Percentiles rank a stretch among this genome's conserved stretches.
phyloP scores from a whole-genome alignment of 2,797 vertebrate species.

The Xenentodon cancila region DNA sequence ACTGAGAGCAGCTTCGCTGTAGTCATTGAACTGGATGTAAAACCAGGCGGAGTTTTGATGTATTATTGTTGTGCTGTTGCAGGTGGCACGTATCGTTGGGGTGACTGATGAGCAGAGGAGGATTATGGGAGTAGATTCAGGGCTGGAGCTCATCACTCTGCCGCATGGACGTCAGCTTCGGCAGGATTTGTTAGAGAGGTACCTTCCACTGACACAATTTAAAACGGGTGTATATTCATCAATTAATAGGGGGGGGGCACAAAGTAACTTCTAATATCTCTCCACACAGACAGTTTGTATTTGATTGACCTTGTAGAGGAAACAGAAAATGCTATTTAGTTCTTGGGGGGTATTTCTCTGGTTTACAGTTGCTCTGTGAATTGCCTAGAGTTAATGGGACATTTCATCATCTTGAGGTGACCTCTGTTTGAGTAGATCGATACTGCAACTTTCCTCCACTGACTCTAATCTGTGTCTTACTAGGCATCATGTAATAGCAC shows the following conservation, averaged over 20 bases:
- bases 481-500: slow-evolving; percentile 85
- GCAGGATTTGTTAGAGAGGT: slow-evolving; percentile 89
- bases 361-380: not conserved
- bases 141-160: slow-evolving; percentile 88
- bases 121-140: slow-evolving; percentile 86
- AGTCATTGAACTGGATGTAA: not conserved
- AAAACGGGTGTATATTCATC: not conserved
- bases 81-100: slow-evolving; percentile 84
- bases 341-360: not conserved
- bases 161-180: slow-evolving; percentile 88
- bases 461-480: slow-evolving; percentile 7
- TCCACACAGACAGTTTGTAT: no score
- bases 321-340: no score
- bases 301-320: no score
- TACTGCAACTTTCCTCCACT: not conserved
- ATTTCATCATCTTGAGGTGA: not conserved
- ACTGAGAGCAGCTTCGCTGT: no score
- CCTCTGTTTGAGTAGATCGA: not conserved
- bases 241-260: no score
- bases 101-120: slow-evolving; percentile 82
- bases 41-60: not conserved
- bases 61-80: slow-evolving; percentile 9
- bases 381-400: no score
- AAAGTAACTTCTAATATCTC: no score
- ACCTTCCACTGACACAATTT: not conserved